Evolutionary conservation across 2,113 vertebrate genomes (phyloP), one percentile per base, ranked within the genome.

Genomic region (Lates calcarifer): DNA sequence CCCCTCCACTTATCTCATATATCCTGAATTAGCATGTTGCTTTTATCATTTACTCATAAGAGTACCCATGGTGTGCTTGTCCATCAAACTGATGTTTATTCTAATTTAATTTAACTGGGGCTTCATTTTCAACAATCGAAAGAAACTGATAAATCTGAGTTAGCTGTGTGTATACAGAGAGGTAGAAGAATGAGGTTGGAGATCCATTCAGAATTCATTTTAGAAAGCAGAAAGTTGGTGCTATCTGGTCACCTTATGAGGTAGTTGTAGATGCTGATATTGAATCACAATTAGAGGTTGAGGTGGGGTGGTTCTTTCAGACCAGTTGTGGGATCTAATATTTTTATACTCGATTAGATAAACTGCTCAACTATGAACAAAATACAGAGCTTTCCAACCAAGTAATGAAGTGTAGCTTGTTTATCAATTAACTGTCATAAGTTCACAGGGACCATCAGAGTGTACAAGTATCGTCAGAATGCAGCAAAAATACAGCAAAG

Each of bases 11-110:
- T 53, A 10, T 51, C n/a, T 66, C 31, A 29, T 4, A 17, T 37
- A 26, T 62, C 45, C 49, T 39, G 15, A 58, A 28, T 56, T 70
- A 75, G 18, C 73, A 69, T 49, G 43, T 43, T 56, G 49, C 33
- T 53, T 68, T 43, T 24, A 64, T 61, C 22, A 10, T 65, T 56
- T 7, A 43, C 28, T 39, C 57, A 22, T n/a, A n/a, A 14, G 3
- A 69, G 11, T 63, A 13, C n/a, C 22, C 28, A 47, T 31, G 6
- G 3, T 49, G 22, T 69, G 70, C 56, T 39, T 47, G 12, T 43
- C 43, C 41, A 49, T 66, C 31, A 53, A 18, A 29, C 26, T 13
- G 15, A 24, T 77, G 47, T 61, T 63, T 41, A 68, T 66, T 68
- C 13, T 51, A n/a, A 29, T 5, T 51, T n/a, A 10, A 64, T 53